Evolutionary conservation across 2,888 invertebrate species (phyloP).

Genomic region (Xylota sylvarum): DNA sequence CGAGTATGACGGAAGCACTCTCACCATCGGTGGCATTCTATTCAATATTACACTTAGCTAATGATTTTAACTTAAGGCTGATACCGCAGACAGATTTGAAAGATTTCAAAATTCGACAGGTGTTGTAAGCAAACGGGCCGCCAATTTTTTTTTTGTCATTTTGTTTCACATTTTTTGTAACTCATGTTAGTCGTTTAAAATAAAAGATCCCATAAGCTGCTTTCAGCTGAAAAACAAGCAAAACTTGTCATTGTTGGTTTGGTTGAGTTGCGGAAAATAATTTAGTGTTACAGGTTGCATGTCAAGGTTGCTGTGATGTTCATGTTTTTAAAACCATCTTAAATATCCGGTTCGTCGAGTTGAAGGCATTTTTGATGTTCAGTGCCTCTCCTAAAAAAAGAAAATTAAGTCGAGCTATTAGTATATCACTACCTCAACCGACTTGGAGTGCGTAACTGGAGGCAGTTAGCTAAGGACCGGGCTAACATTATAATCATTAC

Average conservation of each 20-base stretch:
- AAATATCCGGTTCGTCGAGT: too few relatives aligned
- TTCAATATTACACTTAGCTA: constrained; percentile 93
- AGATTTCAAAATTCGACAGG: constrained; percentile 85
- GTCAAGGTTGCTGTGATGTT: too few relatives aligned
- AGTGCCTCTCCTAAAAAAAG: too few relatives aligned
- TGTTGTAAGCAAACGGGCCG: constrained; percentile 70
- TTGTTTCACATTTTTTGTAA: constrained; percentile 45
- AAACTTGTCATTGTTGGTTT: not conserved
- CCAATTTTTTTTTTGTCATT: constrained; percentile 36
- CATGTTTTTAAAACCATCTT: too few relatives aligned
- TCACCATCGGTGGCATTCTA: constrained; percentile 92
- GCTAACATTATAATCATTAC: too few relatives aligned
- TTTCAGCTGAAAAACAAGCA: constrained; percentile 49
- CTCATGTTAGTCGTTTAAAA: constrained; percentile 44
- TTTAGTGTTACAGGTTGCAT: too few relatives aligned
- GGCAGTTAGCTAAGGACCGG: too few relatives aligned
- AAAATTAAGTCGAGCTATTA: too few relatives aligned
- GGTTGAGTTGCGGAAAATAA: too few relatives aligned
- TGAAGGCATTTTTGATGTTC: too few relatives aligned
- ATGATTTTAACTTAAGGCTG: constrained; percentile 89
- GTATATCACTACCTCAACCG: too few relatives aligned
- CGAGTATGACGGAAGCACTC: constrained; percentile 89
- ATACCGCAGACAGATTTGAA: constrained; percentile 85
- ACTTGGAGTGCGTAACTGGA: too few relatives aligned
- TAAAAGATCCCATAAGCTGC: constrained; percentile 36